Conservation (phyloP, 2,888 invertebrate genomes). For the Heterodera filipjevi region DNA sequence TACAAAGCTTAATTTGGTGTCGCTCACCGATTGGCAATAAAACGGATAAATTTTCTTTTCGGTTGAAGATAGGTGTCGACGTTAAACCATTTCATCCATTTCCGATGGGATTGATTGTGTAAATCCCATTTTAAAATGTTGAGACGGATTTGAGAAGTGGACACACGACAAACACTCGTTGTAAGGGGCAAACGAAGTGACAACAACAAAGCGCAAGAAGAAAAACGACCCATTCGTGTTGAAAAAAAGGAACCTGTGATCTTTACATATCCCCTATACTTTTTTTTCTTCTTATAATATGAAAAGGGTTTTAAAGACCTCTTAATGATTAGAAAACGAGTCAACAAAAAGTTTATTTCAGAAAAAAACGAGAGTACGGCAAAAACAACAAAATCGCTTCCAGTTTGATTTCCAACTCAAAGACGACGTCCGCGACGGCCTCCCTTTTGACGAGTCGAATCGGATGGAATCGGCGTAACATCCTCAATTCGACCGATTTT, state of each 20-base stretch:
- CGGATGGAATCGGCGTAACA: slow-evolving; percentile 98
- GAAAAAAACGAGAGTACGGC: neutral
- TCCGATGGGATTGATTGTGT: neutral
- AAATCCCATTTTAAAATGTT: neutral
- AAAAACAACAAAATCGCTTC: slow-evolving; percentile 21
- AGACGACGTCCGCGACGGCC: slow-evolving; percentile 98
- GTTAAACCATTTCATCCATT: slow-evolving; percentile 11
- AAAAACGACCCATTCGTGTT: neutral
- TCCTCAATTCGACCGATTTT: slow-evolving; percentile 97
- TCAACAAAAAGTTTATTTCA: neutral
- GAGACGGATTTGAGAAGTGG: neutral
- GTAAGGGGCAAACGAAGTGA: neutral
- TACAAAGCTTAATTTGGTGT: too few relatives aligned
- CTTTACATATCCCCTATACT: too few relatives aligned
- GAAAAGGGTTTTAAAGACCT: neutral
- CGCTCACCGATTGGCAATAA: slow-evolving; percentile 22
- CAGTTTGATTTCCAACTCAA: slow-evolving; percentile 70
- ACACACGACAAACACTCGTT: neutral
- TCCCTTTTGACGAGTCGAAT: slow-evolving; percentile 98
- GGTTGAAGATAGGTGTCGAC: neutral
- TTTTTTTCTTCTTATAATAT: neutral
- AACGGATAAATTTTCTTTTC: neutral
- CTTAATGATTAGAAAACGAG: neutral
- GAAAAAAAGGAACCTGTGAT: too few relatives aligned
- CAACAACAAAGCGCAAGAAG: neutral